phyloP scores from a whole-genome alignment of 2,113 vertebrate species.

The Rhinogobius similis region DNA sequence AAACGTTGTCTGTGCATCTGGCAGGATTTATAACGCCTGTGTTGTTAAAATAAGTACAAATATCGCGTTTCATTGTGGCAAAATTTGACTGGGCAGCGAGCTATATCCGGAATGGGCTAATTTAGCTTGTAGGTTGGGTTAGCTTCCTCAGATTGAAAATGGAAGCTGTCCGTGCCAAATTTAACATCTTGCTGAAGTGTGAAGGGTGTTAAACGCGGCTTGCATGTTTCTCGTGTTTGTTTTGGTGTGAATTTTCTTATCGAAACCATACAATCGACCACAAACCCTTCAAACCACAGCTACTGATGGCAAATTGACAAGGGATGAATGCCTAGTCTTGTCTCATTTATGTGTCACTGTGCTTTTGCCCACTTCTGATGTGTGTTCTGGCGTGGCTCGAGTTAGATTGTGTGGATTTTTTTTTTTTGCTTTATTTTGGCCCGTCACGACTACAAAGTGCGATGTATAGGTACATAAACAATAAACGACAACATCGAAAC shows the following conservation, averaged over 20 bases:
- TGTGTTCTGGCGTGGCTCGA: slow-evolving; percentile 17
- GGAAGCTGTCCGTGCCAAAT: neutral
- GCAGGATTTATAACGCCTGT: fast-evolving
- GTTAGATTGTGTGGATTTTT: neutral
- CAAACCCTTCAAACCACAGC: neutral
- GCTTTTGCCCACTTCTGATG: neutral
- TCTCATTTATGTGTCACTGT: neutral
- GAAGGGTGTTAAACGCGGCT: neutral
- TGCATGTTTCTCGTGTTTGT: fast-evolving
- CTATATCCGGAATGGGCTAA: slow-evolving; percentile 26
- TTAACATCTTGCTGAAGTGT: neutral
- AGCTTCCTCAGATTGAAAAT: slow-evolving; percentile 15
- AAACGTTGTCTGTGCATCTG: fast-evolving
- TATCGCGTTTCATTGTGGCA: neutral
- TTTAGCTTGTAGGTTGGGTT: slow-evolving; percentile 23
- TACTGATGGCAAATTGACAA: neutral
- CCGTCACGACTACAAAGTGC: too few species aligned
- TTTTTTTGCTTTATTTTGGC: too few species aligned
- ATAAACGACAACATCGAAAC: too few species aligned
- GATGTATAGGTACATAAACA: too few species aligned
- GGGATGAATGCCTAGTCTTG: neutral
- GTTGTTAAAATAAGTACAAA: neutral
- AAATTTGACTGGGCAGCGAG: neutral
- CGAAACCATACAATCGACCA: neutral
- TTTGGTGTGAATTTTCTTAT: neutral